Percentiles rank a stretch among this genome's conserved stretches.
Conservation (phyloP, 2,113 vertebrate genomes). For the Carassius carassius region DNA sequence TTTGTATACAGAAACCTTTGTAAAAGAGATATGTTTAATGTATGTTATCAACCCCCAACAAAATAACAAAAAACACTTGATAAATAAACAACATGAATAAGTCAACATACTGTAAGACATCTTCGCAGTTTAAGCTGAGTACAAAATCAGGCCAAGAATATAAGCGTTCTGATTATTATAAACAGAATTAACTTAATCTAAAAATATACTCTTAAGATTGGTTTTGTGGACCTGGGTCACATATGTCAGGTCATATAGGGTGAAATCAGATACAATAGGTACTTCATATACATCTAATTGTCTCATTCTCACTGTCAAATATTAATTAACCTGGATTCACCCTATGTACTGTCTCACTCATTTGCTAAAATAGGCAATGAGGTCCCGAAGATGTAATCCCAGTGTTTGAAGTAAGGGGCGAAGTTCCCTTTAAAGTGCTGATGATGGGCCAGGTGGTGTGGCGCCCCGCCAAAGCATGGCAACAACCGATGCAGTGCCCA, state of each 20-base stretch:
- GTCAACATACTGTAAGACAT: neutral
- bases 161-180: neutral
- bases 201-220: too few species aligned
- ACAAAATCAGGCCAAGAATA: neutral
- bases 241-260: neutral
- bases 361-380: constrained; percentile 52
- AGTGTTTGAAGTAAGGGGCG: constrained; percentile 80
- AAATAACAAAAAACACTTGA: neutral
- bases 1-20: neutral
- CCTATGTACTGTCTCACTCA: constrained; percentile 53
- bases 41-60: neutral
- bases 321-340: neutral
- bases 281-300: neutral
- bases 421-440: constrained; percentile 65
- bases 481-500: constrained; percentile 73
- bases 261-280: neutral
- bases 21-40: neutral
- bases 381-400: constrained; percentile 76
- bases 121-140: neutral
- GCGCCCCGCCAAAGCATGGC: constrained; percentile 74
- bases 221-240: too few species aligned
- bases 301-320: neutral
- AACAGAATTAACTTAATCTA: neutral
- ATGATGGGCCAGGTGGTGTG: constrained; percentile 76
- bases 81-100: neutral